Evolutionary conservation across 1,140 invertebrate species (phyloP).

Genomic region (Drosophila saltans): DNA sequence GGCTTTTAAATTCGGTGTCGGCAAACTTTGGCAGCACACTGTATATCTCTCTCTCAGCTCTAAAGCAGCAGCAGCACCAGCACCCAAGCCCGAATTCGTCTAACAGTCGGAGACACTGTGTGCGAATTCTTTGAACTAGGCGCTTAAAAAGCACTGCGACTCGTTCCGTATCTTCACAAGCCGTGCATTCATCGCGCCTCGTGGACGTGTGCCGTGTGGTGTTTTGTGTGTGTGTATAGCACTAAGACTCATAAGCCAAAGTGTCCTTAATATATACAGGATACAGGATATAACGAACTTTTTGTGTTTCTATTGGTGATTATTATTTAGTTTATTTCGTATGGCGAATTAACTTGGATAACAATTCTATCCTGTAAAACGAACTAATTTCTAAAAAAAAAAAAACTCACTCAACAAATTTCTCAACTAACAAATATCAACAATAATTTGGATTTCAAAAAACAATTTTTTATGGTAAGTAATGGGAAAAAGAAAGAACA

Average conservation of each 20-base stretch:
- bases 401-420: not conserved
- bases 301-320: not conserved
- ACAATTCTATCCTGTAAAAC: conserved; percentile 2
- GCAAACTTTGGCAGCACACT: conserved; percentile 58
- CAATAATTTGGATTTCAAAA: not conserved
- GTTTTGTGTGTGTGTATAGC: conserved; percentile 38
- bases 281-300: conserved; percentile 51
- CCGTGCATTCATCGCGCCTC: conserved; percentile 74
- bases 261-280: conserved; percentile 47
- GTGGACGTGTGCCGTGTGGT: conserved; percentile 63
- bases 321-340: not conserved
- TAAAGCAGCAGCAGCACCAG: conserved; percentile 16
- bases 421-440: not conserved
- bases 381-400: not conserved
- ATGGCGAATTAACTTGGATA: not conserved
- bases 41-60: conserved; percentile 39
- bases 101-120: conserved; percentile 40
- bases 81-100: conserved; percentile 34
- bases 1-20: conserved; percentile 67
- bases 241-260: conserved; percentile 16
- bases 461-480: not conserved
- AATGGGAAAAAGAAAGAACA: not conserved
- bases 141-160: conserved; percentile 73
- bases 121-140: conserved; percentile 74
- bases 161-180: conserved; percentile 69